Percentiles rank a stretch among this genome's conserved stretches.
These are phyloP conservation scores for Zeugodacus cucurbitae DNA, from an alignment of 1,140 invertebrate genomes.

Conservation along the genomic window DNA sequence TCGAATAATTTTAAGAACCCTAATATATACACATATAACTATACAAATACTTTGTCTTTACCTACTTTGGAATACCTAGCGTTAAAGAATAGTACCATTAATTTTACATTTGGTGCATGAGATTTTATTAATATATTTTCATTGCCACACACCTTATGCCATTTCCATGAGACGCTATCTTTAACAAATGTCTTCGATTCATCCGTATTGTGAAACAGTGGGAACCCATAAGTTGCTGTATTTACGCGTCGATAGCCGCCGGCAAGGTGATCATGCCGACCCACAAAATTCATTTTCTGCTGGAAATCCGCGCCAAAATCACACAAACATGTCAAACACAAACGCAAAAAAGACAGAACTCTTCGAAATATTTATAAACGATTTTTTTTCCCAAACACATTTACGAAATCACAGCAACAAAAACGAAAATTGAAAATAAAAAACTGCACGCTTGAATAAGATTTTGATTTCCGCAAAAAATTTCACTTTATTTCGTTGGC, in stretches of 20 bases:
- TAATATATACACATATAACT: no score
- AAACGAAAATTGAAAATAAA: neutral
- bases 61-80: no score
- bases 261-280: conserved; percentile 44
- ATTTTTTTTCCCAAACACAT: no score
- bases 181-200: conserved; percentile 36
- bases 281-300: conserved; percentile 47
- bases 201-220: conserved; percentile 35
- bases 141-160: conserved; percentile 43
- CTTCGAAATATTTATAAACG: neutral
- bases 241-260: conserved; percentile 45
- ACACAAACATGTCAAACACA: neutral
- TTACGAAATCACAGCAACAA: no score
- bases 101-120: no score
- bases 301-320: neutral
- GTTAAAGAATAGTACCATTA: no score
- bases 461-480: conserved; percentile 49
- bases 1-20: no score
- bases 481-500: conserved; percentile 45
- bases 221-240: conserved; percentile 39
- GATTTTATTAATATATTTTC: no score
- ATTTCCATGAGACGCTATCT: conserved; percentile 45
- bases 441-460: conserved; percentile 13
- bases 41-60: no score
- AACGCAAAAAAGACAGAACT: neutral